Base-by-base conservation (phyloP, 2,113 vertebrate species). In the Poecile atricapillus region DNA sequence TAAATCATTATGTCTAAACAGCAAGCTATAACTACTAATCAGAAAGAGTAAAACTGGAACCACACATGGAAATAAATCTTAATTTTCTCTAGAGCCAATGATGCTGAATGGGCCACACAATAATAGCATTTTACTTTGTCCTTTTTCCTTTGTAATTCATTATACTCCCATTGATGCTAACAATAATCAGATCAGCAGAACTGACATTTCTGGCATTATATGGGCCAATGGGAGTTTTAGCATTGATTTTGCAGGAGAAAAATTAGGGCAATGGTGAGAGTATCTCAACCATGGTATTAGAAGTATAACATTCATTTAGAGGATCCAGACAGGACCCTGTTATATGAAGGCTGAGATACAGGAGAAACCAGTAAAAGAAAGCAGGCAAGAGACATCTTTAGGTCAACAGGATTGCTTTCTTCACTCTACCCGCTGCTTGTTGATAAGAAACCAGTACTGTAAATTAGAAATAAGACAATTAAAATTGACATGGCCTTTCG, bases 1-100 rank as follows among this genome's bases (percentile, higher is more conserved):
- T 95, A 96, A 95, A 96, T 64, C 78, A 94, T 90, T 94, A 92
- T 53, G 83, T 78, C 75, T 50, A 84, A 96, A 93, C 79, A 94
- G 70, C 41, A 80, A 82, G 65, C 71, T 87, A 9, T 87, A 97
- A 94, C 91, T 80, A 79, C 75, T 93, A 89, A 83, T 93, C 73
- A 96, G 70, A 70, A 96, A 76, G 67, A 90, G 19, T 58, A 31
- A 93, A 85, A 93, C 25, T 79, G n/a, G 63, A 82, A 78, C 56
- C 56, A 86, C 47, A 74, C 33, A 77, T 50, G 56, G 71, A 93
- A 92, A 97, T 83, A 93, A 91, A 90, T 92, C 87, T 86, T 87
- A 28, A 94, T 96, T 96, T 89, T 90, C 53, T 80, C 73, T 80
- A 65, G 52, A 95, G 55, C 30, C 2, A 89, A 33, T 68, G 71